A percentile compares a stretch with the other conserved stretches of the same genome.
Conservation (phyloP, 2,888 invertebrate genomes). For the Drosophila engyochracea region DNA sequence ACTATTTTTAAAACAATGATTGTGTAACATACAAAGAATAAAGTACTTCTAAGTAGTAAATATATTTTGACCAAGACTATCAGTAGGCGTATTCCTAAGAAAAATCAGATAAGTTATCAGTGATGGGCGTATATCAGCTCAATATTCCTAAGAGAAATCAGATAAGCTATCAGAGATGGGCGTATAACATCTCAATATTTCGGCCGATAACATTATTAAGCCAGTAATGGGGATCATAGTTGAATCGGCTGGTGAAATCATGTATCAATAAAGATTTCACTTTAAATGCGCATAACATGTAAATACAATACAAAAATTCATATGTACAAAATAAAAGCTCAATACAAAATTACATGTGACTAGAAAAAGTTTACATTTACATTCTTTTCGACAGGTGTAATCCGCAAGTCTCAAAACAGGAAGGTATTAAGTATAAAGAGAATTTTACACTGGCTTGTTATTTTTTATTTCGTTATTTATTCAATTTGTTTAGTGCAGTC, state of each 20-base stretch:
- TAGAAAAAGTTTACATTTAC: neutral
- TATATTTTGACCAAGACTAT: neutral
- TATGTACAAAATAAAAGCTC: constrained; percentile 6
- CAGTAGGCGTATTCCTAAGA: neutral
- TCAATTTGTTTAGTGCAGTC: neutral
- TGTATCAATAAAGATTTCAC: neutral
- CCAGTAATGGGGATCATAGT: neutral
- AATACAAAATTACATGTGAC: neutral
- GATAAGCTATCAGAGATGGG: neutral
- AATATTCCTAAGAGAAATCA: neutral
- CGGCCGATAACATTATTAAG: neutral
- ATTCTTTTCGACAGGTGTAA: neutral
- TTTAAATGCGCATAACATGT: neutral
- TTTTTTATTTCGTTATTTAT: neutral
- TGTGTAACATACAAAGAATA: neutral
- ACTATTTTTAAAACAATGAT: neutral
- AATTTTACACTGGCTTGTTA: neutral
- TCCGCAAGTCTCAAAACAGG: neutral
- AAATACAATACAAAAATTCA: neutral
- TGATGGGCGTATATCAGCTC: neutral
- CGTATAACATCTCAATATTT: too few relatives aligned
- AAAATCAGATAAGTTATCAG: neutral
- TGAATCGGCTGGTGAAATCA: neutral
- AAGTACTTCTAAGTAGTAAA: constrained; percentile 11
- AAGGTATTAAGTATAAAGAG: neutral